Evolutionary conservation across 2,888 invertebrate species (phyloP), one percentile per base, ranked within the genome.

Genomic region (Xanthia togata): DNA sequence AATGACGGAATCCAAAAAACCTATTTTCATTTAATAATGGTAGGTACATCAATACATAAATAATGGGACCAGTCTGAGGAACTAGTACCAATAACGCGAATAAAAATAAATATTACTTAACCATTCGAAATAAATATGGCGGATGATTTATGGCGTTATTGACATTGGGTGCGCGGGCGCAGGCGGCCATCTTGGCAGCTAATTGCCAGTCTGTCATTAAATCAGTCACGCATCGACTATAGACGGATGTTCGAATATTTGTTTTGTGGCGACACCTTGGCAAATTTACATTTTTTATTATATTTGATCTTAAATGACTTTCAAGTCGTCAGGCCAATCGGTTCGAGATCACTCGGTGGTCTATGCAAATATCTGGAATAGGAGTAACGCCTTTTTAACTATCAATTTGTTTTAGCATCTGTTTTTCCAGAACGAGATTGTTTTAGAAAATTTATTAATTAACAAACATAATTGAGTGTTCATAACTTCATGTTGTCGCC

Each of bases 91-190:
- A 89, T 84, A 91, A 89, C 81, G 84, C 83, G 89, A 90, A 91
- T 90, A 92, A 92, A 93, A 93, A 91, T 92, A 92, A 91, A 92
- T 90, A 92, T 91, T 91, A 90, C 89, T 91, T 91, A 90, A 92
- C 87, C 90, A 92, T 92, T 93, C 90, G 91, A 93, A 95, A 95
- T 94, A 93, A 95, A 95, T 92, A 95, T 96, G 94, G 95, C 95
- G 94, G 92, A 93, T 96, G 95, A 96, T 95, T 93, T 93, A 95
- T 93, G 90, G 90, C 93, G 92, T 84, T 94, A 95, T 95, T 95
- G 95, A 95, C 95, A 95, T 92, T 93, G 93, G 89, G 81, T 90
- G 93, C 94, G 94, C 93, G 91, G 91, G 92, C 93, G 93, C 92
- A 83, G 87, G 90, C 93, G 89, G 96, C 96, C 96, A 96, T 96